A percentile compares a stretch with the other conserved stretches of the same genome.
phyloP scores from a whole-genome alignment of 2,888 invertebrate species.

The Cephus nigrinus region DNA sequence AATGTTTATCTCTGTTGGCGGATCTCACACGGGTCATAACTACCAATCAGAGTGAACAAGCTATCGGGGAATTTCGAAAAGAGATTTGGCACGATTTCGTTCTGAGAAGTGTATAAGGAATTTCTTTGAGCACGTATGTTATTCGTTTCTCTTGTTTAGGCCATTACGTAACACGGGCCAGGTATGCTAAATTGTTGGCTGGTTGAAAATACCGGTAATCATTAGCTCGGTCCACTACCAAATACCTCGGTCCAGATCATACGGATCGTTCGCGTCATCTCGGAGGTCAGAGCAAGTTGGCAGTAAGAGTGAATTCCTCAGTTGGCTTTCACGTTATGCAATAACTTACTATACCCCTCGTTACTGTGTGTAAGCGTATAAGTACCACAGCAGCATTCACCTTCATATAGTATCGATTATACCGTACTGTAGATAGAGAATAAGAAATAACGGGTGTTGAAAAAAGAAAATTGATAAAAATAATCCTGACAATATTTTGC shows the following conservation, averaged over 20 bases:
- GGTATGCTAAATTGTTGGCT: not conserved
- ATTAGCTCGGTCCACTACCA: not conserved
- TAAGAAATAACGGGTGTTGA: not conserved
- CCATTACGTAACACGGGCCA: not conserved
- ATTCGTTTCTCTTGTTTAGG: not conserved
- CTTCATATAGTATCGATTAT: not conserved
- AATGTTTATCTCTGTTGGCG: not conserved
- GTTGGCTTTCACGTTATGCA: slow-evolving; percentile 56
- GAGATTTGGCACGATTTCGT: not conserved
- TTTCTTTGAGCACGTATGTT: not conserved
- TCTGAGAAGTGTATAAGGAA: not conserved
- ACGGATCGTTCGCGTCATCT: slow-evolving; percentile 50
- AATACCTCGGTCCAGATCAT: not conserved
- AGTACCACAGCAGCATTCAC: not conserved
- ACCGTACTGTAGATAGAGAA: not conserved
- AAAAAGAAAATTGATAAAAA: not conserved
- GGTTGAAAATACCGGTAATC: not conserved
- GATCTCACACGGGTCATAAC: not conserved
- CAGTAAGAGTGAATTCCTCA: slow-evolving; percentile 57
- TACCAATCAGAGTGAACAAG: not conserved
- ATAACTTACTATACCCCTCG: slow-evolving; percentile 16
- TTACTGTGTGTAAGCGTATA: not conserved
- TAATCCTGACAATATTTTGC: not conserved
- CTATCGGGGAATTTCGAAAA: not conserved
- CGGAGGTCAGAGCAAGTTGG: slow-evolving; percentile 54